Base-by-base conservation (phyloP, 2,888 invertebrate genomes). In the Chironomus tentans region DNA sequence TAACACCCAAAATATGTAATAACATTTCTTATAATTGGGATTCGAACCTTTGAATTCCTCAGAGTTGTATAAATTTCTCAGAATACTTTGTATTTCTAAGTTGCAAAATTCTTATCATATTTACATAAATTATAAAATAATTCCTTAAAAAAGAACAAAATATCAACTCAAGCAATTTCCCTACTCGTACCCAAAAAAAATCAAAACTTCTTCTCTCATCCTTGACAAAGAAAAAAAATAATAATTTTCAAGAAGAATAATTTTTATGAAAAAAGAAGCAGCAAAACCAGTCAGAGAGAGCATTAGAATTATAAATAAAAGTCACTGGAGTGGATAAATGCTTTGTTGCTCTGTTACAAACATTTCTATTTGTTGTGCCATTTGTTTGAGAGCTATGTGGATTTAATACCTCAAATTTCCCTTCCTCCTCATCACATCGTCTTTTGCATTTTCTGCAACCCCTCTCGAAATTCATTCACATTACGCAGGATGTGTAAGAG, bases 251-350 rank as follows among this genome's bases (percentile, higher is more conserved):
- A 10, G 7, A 38, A 38, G 38, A 38, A 38, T 38, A 38, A 68
- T 38, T 28, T 46, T 38, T 22, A 65, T 7, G 15, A 65, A 2
- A 18, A 21, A 38, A 10, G 7, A 38, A 15, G 7, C 22, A 65
- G 10, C 18, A 21, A 65, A 65, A 24, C 65, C 65, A 65, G 47
- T 50, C 50, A 70, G 24, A 50, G 24, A 50, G 47, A 21, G 50
- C 50, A 24, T 72, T 62, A 24, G 18, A 71, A 47, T 48, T 56
- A 71, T 71, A 71, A 71, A 71, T 50, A 73, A 73, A 38, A 74
- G 13, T 68, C 74, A 74, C 68, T 74, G 48, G 15, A 74, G 65
- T 74, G 74, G 21, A 68, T 74, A 74, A 74, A 74, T 74, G 74
- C 28, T 74, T 74, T 74, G 74, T 74, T 74, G 65, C 68, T 65